phyloP scores from a whole-genome alignment of 2,113 vertebrate species.

The Pteronura brasiliensis region DNA sequence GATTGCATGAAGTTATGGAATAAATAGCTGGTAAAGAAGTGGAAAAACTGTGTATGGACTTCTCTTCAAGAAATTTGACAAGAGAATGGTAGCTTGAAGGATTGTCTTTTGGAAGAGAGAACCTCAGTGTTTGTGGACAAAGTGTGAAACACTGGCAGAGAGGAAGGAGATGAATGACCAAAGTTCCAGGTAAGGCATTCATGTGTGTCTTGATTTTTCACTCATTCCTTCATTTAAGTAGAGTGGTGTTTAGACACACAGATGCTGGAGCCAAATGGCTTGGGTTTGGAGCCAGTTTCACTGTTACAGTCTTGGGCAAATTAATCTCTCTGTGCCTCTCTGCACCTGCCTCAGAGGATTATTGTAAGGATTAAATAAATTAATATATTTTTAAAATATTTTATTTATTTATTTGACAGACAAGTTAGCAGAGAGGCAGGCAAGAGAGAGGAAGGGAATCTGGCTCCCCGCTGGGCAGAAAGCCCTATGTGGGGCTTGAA shows the following conservation, averaged over 20 bases:
- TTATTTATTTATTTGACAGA: too few species aligned
- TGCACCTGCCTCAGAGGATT: not conserved
- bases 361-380: not conserved
- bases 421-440: too few species aligned
- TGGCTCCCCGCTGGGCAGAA: too few species aligned
- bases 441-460: too few species aligned
- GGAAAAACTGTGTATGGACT: not conserved
- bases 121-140: not conserved
- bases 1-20: not conserved
- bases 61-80: not conserved
- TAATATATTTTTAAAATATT: not conserved
- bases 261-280: not conserved
- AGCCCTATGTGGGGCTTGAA: too few species aligned
- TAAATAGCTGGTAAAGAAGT: not conserved
- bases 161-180: not conserved
- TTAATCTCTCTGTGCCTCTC: not conserved
- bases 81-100: not conserved
- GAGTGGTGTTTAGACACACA: not conserved
- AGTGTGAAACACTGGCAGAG: not conserved
- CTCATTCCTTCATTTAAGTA: not conserved
- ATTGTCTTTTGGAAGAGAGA: not conserved
- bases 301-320: not conserved
- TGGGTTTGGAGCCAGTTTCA: not conserved
- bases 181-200: not conserved
- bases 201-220: not conserved